Conservation (phyloP, 2,113 vertebrate species). For the Eptesicus fuscus region DNA sequence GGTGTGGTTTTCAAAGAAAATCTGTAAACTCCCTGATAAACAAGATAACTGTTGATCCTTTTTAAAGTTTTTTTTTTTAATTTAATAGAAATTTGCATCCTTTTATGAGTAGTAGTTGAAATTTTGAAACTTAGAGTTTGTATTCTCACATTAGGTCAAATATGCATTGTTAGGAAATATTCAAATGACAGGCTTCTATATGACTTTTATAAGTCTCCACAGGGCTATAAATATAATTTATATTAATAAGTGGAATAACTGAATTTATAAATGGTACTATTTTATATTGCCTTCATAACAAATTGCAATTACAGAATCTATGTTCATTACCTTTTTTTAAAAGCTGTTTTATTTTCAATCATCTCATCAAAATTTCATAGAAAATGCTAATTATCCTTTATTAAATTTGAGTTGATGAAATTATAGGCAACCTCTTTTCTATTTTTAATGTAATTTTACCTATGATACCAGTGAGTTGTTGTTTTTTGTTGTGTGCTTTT, state of each 20-base stretch:
- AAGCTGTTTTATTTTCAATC: constrained; percentile 54
- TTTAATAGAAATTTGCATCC: constrained; percentile 53
- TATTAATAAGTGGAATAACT: constrained; percentile 36
- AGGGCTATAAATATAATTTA: constrained; percentile 36
- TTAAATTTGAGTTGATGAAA: constrained; percentile 56
- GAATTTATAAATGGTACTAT: constrained; percentile 39
- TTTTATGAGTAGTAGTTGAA: constrained; percentile 47
- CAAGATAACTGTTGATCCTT: constrained; percentile 38
- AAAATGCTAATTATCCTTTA: not conserved
- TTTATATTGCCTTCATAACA: constrained; percentile 46
- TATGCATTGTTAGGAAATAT: constrained; percentile 69
- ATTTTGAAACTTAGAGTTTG: constrained; percentile 68
- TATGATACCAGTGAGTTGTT: not conserved
- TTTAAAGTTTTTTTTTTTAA: constrained; percentile 35
- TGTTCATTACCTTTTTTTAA: constrained; percentile 36
- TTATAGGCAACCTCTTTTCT: constrained; percentile 28
- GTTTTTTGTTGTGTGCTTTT: not conserved
- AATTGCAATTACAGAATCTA: not conserved
- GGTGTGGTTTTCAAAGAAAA: constrained; percentile 80
- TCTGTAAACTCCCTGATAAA: constrained; percentile 53
- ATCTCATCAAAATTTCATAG: constrained; percentile 51
- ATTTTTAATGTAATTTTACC: constrained; percentile 52
- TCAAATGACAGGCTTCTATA: constrained; percentile 20
- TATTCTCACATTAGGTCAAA: constrained; percentile 75
- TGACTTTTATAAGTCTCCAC: not conserved